Evolutionary conservation across 2,888 invertebrate species (phyloP).

Genomic region (Venusia cambrica): DNA sequence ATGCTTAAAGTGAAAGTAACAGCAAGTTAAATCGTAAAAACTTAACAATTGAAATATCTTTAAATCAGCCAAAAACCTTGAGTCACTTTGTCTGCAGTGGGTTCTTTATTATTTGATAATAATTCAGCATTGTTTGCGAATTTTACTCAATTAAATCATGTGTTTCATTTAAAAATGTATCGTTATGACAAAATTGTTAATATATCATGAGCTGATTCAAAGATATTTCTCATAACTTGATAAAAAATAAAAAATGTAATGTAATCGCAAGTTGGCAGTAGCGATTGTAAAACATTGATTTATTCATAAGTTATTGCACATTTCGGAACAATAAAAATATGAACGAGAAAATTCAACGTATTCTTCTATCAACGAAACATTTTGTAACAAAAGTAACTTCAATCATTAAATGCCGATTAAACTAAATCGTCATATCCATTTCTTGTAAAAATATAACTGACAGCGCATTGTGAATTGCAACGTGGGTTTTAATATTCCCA

Average conservation of each 20-base stretch:
- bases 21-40: slow-evolving; percentile 70
- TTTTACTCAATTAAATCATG: too few relatives aligned
- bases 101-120: too few relatives aligned
- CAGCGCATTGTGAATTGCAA: slow-evolving; percentile 55
- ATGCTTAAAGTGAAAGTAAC: slow-evolving; percentile 74
- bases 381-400: slow-evolving; percentile 54
- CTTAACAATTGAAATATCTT: slow-evolving; percentile 58
- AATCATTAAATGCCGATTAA: slow-evolving; percentile 56
- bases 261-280: slow-evolving; percentile 59
- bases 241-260: slow-evolving; percentile 77
- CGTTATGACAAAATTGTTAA: not conserved
- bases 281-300: slow-evolving; percentile 36
- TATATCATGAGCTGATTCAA: slow-evolving; percentile 26
- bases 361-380: slow-evolving; percentile 56
- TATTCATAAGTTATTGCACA: slow-evolving; percentile 9
- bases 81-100: too few relatives aligned
- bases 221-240: slow-evolving; percentile 35
- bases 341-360: slow-evolving; percentile 42
- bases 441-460: slow-evolving; percentile 48
- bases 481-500: slow-evolving; percentile 30
- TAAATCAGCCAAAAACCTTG: too few relatives aligned
- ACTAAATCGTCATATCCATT: slow-evolving; percentile 66
- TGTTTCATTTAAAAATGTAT: not conserved
- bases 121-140: too few relatives aligned
- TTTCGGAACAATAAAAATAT: slow-evolving; percentile 26